These are phyloP conservation scores for Cyprinodon diabolis DNA, from an alignment of 2,797 vertebrate genomes.

Conservation along the genomic window DNA sequence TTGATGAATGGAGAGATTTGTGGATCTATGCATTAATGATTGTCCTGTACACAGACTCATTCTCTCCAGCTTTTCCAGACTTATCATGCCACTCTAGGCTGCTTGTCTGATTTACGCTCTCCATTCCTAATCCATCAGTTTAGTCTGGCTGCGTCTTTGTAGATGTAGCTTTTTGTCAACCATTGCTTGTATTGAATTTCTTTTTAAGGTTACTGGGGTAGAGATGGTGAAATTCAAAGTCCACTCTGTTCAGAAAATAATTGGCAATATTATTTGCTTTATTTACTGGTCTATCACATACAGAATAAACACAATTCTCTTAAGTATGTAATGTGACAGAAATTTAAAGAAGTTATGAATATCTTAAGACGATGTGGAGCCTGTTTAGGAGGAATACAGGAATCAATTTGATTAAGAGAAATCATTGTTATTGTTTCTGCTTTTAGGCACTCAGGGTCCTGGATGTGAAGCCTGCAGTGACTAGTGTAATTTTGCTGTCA, in stretches of 20 bases:
- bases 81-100: not conserved
- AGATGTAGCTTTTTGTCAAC: not conserved
- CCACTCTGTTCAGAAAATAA: not conserved
- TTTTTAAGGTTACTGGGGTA: not conserved
- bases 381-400: slow-evolving; percentile 47
- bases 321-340: not conserved
- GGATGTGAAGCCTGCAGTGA: slow-evolving; percentile 30
- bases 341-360: not conserved
- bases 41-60: not conserved
- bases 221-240: not conserved
- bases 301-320: not conserved
- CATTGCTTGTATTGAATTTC: not conserved
- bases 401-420: slow-evolving; percentile 33
- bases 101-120: not conserved
- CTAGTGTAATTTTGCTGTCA: slow-evolving; percentile 66
- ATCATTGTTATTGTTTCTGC: slow-evolving; percentile 34
- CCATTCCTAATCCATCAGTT: not conserved
- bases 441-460: slow-evolving; percentile 22
- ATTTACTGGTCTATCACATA: not conserved
- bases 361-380: slow-evolving; percentile 25
- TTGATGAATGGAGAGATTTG: not conserved
- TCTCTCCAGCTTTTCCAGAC: slow-evolving; percentile 1
- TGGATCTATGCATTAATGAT: not conserved
- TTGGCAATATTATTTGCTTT: not conserved
- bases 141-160: too few relatives aligned